Evolutionary conservation across 2,797 vertebrate species (phyloP).

Genomic region (Jordanella pulchra): DNA sequence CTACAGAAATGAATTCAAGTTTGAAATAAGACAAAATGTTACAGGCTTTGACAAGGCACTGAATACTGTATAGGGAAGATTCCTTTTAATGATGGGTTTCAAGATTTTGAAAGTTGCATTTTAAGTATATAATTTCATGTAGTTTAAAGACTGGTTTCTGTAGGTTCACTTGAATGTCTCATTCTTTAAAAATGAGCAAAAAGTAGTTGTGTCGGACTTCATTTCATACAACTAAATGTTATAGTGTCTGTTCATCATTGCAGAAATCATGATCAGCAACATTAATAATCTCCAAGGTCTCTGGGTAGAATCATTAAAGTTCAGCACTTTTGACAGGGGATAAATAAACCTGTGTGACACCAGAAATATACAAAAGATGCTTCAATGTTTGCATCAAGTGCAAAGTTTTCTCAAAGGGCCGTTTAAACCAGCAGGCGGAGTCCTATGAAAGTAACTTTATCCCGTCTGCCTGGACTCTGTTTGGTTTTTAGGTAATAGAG

Average conservation of each 20-base stretch:
- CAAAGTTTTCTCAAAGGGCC: neutral
- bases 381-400: neutral
- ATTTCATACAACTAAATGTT: slow-evolving; percentile 25
- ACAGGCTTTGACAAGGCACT: neutral
- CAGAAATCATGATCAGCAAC: slow-evolving; percentile 31
- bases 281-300: slow-evolving; percentile 33
- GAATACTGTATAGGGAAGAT: neutral
- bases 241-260: slow-evolving; percentile 4
- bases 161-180: slow-evolving; percentile 15
- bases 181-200: slow-evolving; percentile 27
- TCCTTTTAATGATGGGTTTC: neutral
- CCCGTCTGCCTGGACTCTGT: slow-evolving; percentile 1
- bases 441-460: slow-evolving; percentile 1
- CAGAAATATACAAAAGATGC: neutral
- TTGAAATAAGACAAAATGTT: neutral
- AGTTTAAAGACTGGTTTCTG: slow-evolving; percentile 14
- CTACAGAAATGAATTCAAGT: neutral
- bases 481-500: slow-evolving; percentile 14
- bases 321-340: slow-evolving; percentile 8
- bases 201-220: slow-evolving; percentile 6
- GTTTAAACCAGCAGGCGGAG: neutral
- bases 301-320: slow-evolving; percentile 7
- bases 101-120: neutral
- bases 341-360: neutral
- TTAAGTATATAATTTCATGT: neutral